Evolutionary conservation across 2,113 vertebrate species (phyloP), one percentile per base, ranked within the genome.

Genomic region (Myanophis thanlyinensis): DNA sequence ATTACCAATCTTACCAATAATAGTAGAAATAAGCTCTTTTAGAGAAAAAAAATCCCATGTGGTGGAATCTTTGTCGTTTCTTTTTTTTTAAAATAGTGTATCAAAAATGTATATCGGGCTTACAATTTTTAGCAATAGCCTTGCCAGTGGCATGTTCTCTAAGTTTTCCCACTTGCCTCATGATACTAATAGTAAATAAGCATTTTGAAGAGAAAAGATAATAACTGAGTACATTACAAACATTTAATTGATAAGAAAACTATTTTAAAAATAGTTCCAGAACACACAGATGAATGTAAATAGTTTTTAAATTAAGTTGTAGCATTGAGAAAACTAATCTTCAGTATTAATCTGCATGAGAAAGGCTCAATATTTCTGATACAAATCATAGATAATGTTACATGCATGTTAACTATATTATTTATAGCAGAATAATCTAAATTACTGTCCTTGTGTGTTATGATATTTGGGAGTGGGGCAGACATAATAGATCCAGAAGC

Each of bases 121-220:
- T 80, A 40, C 35, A 80, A 88, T 95, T 97, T 96, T 93, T 30
- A 85, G 46, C 92, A 96, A 95, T 96, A 20, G 94, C 86, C n/a
- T 90, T 94, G 53, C 47, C 94, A 59, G 20, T 54, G 84, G 91
- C 48, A 3, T 67, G 67, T 91, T 87, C 90, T n/a, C 40, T 44
- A 3, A 3, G 1, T 30, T 27, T n/a, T 10, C 11, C 27, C 54
- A 89, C 12, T 46, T 22, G 27, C 35, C 94, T 94, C 52, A 94
- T 96, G 93, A 94, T 90, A 88, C 85, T 93, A 95, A 86, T 96
- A 93, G 87, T 94, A 95, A 96, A 94, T 96, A 97, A 97, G 97
- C 97, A 97, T 97, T 97, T 97, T 95, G 97, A 96, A 87, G 97
- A 96, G 93, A 95, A 93, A 94, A 96, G 96, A 93, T 91, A 96